Evolutionary conservation across 2,888 invertebrate genomes (phyloP).

Genomic region (Cheilosia variabilis): DNA sequence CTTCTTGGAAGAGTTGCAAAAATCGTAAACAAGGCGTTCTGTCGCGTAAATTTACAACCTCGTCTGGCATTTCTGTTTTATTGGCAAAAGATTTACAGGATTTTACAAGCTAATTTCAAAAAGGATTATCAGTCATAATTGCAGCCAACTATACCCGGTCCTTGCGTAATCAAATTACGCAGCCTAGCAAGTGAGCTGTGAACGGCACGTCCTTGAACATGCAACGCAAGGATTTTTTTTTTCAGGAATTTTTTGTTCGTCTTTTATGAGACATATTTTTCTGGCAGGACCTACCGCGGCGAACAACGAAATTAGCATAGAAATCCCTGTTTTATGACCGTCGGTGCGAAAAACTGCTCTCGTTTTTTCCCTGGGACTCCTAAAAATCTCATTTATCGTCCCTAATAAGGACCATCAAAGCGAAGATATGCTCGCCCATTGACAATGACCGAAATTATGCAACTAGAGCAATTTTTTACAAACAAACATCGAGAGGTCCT

Average conservation of each 20-base stretch:
- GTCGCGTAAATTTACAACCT: conserved; percentile 23
- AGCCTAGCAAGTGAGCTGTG: background rate
- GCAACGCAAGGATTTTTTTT: background rate
- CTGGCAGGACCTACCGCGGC: conserved; percentile 1
- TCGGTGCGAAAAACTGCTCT: conserved; percentile 38
- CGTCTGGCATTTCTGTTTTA: background rate
- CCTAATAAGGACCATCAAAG: conserved; percentile 49
- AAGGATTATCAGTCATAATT: conserved; percentile 69
- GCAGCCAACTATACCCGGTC: conserved; percentile 32
- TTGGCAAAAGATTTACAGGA: conserved; percentile 14
- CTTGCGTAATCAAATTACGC: conserved; percentile 37
- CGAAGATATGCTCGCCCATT: background rate
- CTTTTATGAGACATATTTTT: background rate
- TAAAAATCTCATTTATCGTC: conserved; percentile 24
- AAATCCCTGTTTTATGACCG: conserved; percentile 33
- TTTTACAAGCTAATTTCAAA: conserved; percentile 64
- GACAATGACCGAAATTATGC: conserved; percentile 67
- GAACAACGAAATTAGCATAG: conserved; percentile 33
- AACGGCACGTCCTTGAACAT: background rate
- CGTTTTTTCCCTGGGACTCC: conserved; percentile 21
- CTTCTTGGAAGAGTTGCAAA: conserved; percentile 34
- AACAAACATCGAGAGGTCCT: conserved; percentile 39
- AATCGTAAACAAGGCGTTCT: conserved; percentile 6
- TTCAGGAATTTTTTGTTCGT: background rate
- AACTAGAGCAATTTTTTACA: conserved; percentile 73